phyloP scores from a whole-genome alignment of 2,797 vertebrate genomes.

The Lepilemur ruficaudatus region DNA sequence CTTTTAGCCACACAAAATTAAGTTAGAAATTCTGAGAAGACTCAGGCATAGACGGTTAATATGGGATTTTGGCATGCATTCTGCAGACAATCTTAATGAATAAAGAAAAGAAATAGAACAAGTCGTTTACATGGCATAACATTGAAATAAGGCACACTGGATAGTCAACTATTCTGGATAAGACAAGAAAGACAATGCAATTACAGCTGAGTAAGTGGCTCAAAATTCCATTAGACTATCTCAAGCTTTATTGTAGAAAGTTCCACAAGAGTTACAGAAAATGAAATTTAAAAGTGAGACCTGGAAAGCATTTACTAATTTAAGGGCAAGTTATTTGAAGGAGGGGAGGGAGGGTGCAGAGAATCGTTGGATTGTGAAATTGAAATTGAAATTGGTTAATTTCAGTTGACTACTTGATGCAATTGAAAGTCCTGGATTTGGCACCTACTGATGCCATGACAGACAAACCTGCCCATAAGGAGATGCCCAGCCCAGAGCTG shows the following conservation, averaged over 20 bases:
- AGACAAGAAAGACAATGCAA: neutral
- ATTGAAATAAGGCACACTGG: neutral
- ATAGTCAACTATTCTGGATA: neutral
- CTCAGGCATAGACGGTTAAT: neutral
- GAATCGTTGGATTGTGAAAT: neutral
- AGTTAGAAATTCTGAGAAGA: slow-evolving; percentile 12
- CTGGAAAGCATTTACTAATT: neutral
- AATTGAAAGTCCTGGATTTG: neutral
- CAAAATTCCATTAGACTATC: neutral
- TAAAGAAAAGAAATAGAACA: neutral
- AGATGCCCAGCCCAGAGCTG: neutral
- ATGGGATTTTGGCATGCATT: neutral
- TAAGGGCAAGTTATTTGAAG: neutral
- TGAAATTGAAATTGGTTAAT: neutral
- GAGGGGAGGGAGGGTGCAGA: neutral
- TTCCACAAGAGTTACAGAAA: neutral
- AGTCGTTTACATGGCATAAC: neutral
- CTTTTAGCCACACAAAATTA: slow-evolving; percentile 30
- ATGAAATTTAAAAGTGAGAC: slow-evolving; percentile 3
- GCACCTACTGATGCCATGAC: neutral
- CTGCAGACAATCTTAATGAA: neutral
- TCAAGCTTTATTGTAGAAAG: neutral
- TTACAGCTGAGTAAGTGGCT: neutral
- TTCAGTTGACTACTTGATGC: neutral
- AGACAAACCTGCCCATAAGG: neutral